Percentiles rank a stretch among this genome's conserved stretches.
Conservation (phyloP, 2,113 vertebrate species). For the Ellobius talpinus region DNA sequence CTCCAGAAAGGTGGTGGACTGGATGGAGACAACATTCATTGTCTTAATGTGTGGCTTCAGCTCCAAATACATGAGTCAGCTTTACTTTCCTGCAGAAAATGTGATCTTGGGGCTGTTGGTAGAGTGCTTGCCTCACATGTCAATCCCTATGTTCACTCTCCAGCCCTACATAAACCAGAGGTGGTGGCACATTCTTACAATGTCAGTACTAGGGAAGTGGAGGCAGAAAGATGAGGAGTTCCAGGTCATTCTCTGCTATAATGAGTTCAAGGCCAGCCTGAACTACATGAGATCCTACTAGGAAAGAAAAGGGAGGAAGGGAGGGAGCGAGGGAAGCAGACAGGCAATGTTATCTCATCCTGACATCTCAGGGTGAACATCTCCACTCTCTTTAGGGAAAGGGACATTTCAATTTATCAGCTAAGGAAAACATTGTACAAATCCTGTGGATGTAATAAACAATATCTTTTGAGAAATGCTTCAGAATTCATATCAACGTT, state of each 20-base stretch:
- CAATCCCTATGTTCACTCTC: not conserved
- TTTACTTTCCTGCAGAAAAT: constrained; percentile 75
- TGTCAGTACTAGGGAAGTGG: not conserved
- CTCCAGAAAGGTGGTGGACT: constrained; percentile 47
- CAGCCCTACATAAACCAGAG: not conserved
- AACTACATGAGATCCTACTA: not conserved
- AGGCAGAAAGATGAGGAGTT: not conserved
- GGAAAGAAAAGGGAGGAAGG: not conserved
- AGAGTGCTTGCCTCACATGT: not conserved
- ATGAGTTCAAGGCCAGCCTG: not conserved
- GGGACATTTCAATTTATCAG: constrained; percentile 79
- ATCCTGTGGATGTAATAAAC: constrained; percentile 82
- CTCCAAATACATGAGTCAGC: constrained; percentile 51
- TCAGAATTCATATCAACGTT: constrained; percentile 79
- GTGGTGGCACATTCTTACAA: not conserved
- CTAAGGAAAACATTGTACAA: constrained; percentile 78
- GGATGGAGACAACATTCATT: constrained; percentile 71
- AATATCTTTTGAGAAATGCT: constrained; percentile 81
- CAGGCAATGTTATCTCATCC: constrained; percentile 20
- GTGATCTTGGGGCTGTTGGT: constrained; percentile 39
- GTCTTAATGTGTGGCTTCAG: constrained; percentile 63
- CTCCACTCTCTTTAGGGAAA: constrained; percentile 73
- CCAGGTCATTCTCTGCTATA: not conserved
- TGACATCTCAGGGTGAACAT: constrained; percentile 75
- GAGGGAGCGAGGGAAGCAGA: not conserved